Evolutionary conservation across 2,888 invertebrate genomes (phyloP).

Genomic region (Drosophila flavopinicola): DNA sequence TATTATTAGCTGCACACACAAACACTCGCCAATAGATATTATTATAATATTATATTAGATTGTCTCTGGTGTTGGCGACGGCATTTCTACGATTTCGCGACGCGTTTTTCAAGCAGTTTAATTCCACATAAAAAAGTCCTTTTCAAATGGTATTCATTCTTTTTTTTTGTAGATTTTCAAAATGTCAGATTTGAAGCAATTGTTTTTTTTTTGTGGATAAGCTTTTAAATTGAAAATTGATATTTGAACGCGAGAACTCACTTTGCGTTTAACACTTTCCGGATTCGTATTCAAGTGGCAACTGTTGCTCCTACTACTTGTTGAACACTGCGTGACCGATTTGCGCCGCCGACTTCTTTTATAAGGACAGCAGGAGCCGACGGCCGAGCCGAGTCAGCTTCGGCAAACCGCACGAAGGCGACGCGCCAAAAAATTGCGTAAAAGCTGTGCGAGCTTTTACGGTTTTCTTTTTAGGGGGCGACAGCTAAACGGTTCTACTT

Average conservation of each 20-base stretch:
- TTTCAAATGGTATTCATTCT: not conserved
- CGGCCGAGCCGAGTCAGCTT: conserved; percentile 24
- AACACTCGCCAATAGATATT: conserved; percentile 5
- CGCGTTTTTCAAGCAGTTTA: conserved; percentile 10
- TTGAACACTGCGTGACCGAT: conserved; percentile 83
- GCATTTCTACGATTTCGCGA: conserved; percentile 75
- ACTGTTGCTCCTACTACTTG: conserved; percentile 83
- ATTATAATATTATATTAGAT: conserved; percentile 1
- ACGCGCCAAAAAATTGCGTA: conserved; percentile 64
- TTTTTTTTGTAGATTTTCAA: not conserved
- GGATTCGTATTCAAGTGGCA: conserved; percentile 36
- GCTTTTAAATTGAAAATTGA: not conserved
- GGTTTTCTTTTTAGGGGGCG: not conserved
- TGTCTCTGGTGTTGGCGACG: conserved; percentile 49
- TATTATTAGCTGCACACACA: conserved; percentile 6
- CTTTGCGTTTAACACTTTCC: conserved; percentile 23
- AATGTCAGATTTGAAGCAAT: not conserved
- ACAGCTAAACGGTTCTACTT: not conserved
- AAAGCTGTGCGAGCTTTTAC: conserved; percentile 75
- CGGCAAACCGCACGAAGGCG: conserved; percentile 39
- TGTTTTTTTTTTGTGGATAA: not conserved
- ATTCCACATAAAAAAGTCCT: not conserved
- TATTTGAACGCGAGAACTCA: conserved; percentile 28
- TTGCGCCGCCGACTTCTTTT: conserved; percentile 76
- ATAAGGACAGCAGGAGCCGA: conserved; percentile 71